These are phyloP conservation scores for Germaria angustata DNA, from an alignment of 2,888 invertebrate species.

Conservation along the genomic window DNA sequence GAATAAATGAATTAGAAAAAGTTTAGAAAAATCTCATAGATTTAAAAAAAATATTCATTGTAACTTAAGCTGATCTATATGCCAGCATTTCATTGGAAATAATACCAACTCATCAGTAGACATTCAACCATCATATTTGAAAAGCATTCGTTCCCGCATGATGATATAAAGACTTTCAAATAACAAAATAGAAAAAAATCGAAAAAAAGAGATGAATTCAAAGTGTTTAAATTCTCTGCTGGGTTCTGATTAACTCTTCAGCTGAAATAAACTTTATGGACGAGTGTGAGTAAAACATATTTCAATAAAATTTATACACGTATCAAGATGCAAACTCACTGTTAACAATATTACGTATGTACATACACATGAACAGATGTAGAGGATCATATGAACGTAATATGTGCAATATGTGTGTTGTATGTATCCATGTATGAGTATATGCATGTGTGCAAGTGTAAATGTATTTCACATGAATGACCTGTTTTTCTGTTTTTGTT, in stretches of 20 bases:
- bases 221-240: neutral
- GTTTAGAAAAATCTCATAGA: too few species aligned
- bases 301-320: conserved; percentile 36
- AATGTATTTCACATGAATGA: conserved; percentile 39
- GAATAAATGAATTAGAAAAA: too few species aligned
- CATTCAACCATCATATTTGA: too few species aligned
- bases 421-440: neutral
- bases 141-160: too few species aligned
- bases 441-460: neutral
- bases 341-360: neutral
- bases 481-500: conserved; percentile 31
- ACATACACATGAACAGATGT: neutral
- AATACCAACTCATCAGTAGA: too few species aligned
- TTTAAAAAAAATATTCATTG: too few species aligned
- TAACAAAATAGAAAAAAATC: too few species aligned
- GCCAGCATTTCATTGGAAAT: too few species aligned
- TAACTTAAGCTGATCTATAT: too few species aligned
- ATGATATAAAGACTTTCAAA: too few species aligned
- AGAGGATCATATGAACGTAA: neutral
- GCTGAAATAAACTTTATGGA: neutral
- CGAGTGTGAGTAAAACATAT: conserved; percentile 29
- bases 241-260: neutral
- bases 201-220: too few species aligned
- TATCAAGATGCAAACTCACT: neutral
- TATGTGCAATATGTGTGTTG: neutral